Base-by-base conservation (phyloP, 2,888 invertebrate species). In the Ecdyonurus torrentis region DNA sequence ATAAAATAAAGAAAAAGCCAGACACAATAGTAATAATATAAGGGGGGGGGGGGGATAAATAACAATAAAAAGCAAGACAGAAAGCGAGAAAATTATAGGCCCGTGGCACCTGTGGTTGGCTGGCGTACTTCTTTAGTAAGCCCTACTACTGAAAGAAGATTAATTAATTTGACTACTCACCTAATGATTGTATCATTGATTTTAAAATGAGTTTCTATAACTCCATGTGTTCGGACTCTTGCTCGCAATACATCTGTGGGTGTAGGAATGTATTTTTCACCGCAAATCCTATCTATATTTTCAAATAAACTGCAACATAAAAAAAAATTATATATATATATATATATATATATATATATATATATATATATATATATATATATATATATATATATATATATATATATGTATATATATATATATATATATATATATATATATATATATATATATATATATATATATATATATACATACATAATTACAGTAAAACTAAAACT, bases 131-230 rank as follows among this genome's bases (percentile, higher is more conserved):
- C 50, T 50, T 50, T 50, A 10, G 18, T 50, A 50, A n/a, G n/a
- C n/a, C n/a, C n/a, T n/a, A n/a, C n/a, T n/a, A n/a, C n/a, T 37
- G 5, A 37, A 37, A 37, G 37, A 37, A 37, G 37, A 37, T 10
- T 37, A 37, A 37, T 10, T 10, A 37, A 5, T 37, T n/a, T 15
- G 50, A 55, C 19, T 23, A 53, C 24, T 52, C 65, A 73, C 74
- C 72, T 73, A 65, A 79, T 76, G 63, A 82, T 77, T 67, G 80
- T 77, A 69, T 81, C 80, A 66, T 80, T 79, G 62, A 83, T 79
- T 64, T 78, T 78, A 70, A 84, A 84, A 70, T 83, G 82, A 1
- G 83, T 84, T 71, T 84, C 84, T 66, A 83, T 82, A 62, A 84
- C 81, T 19, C 83, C 83, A 67, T 81, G 82, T n/a, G 84, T 84